Evolutionary conservation across 2,888 invertebrate species (phyloP), one percentile per base, ranked within the genome.

Genomic region (Caenorhabditis afra): DNA sequence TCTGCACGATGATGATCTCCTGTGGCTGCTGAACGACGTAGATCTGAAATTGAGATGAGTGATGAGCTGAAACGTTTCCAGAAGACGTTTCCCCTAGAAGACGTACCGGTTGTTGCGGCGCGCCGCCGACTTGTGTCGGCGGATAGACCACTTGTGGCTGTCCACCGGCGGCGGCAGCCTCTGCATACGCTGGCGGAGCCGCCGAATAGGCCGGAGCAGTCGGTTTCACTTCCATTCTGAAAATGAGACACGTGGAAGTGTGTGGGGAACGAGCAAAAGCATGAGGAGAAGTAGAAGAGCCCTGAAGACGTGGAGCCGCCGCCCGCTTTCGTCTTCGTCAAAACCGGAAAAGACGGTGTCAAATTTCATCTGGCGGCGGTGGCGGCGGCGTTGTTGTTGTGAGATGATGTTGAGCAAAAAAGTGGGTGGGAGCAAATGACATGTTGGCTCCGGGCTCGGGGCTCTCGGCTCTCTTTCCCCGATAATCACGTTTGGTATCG

Each of bases 21-120:
- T 65, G 61, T 12, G 78, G 66, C 44, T 78, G 71, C 41, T 71
- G 71, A 14, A 64, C 71, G 41, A 68, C 52, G 22, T 68, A 68
- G 52, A 61, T 41, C 68, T 68, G 57, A n/a, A 47, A 53, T 44
- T 10, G 35, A 12, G 23, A 23, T 1, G 62, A 39, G 14, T 45
- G 3, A 47, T 1, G 29, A 53, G 35, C 23, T 49, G 11, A 16
- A 47, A 58, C 22, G 37, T 35, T 29, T 29, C 3, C 41, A 41
- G 29, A 41, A 8, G 41, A 41, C 41, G 41, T 35, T 37, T n/a
- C n/a, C n/a, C n/a, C n/a, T n/a, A n/a, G n/a, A n/a, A n/a, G 16
- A 50, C 7, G n/a, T 16, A 35, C 64, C 52, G 52, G 64, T 41
- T 44, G 52, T 37, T 64, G 64, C 3, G 35, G 18, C 11, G 41